These are phyloP conservation scores for Vesta saturnalis DNA, from an alignment of 2,888 invertebrate species.

Conservation along the genomic window DNA sequence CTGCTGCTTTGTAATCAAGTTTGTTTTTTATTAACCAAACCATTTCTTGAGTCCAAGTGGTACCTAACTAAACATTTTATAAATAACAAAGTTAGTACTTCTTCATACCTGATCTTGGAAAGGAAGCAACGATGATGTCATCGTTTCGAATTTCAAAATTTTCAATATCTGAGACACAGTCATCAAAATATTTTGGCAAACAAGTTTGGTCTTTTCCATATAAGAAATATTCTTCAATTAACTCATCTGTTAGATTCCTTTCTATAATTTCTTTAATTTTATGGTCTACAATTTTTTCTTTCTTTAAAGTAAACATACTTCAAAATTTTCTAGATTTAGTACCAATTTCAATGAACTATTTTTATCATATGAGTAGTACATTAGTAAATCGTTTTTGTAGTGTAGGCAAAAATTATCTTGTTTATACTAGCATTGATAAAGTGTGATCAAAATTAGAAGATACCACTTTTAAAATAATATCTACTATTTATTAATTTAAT, in stretches of 20 bases:
- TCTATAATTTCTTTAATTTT: not conserved
- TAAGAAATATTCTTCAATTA: constrained; percentile 44
- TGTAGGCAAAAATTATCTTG: too few relatives aligned
- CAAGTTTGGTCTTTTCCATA: constrained; percentile 56
- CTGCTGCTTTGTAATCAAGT: constrained; percentile 69
- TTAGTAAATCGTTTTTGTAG: too few relatives aligned
- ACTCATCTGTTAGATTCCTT: not conserved
- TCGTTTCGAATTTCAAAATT: constrained; percentile 63
- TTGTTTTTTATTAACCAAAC: constrained; percentile 75
- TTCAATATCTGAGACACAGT: constrained; percentile 59
- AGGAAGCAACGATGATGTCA: constrained; percentile 54
- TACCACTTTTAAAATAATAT: too few relatives aligned
- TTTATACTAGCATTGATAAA: too few relatives aligned
- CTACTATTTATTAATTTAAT: too few relatives aligned
- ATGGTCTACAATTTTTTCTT: not conserved
- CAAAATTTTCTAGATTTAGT: too few relatives aligned
- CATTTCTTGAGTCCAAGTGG: constrained; percentile 83
- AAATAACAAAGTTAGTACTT: too few relatives aligned
- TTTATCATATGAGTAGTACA: too few relatives aligned
- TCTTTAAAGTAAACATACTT: not conserved
- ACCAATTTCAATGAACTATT: too few relatives aligned
- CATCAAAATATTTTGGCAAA: constrained; percentile 56
- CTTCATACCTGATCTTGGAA: constrained; percentile 69
- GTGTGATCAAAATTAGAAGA: too few relatives aligned
- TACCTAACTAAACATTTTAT: too few relatives aligned